Evolutionary conservation across 1,140 invertebrate species (phyloP).

Genomic region (Batillaria attramentaria): DNA sequence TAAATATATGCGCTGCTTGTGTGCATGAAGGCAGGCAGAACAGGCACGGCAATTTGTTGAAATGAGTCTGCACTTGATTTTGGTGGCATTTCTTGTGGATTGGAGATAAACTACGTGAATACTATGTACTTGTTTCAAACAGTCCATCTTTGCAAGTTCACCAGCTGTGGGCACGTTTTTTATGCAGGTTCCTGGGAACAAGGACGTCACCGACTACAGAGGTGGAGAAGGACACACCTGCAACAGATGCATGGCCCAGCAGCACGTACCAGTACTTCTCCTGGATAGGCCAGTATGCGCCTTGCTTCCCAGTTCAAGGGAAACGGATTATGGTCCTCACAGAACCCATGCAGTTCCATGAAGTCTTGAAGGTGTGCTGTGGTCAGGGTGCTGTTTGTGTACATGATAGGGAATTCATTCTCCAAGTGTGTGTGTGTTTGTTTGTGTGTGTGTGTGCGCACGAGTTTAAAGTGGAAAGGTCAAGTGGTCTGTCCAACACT

Average conservation of each 20-base stretch:
- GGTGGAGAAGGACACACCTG: background rate
- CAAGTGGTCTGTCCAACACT: too few species aligned
- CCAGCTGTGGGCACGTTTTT: too few species aligned
- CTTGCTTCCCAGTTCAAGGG: slow-evolving; percentile 67
- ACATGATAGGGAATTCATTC: background rate
- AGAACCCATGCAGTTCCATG: slow-evolving; percentile 68
- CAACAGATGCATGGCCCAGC: background rate
- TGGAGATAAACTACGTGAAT: too few species aligned
- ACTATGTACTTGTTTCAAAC: too few species aligned
- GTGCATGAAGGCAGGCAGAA: too few species aligned
- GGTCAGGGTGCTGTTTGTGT: background rate
- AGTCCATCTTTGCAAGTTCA: too few species aligned
- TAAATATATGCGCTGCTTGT: too few species aligned
- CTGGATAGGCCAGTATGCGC: slow-evolving; percentile 66
- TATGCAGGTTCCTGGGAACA: slow-evolving; percentile 1
- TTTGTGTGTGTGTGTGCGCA: slow-evolving; percentile 7
- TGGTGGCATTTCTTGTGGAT: too few species aligned
- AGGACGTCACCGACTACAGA: background rate
- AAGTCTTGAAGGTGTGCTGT: slow-evolving; percentile 63
- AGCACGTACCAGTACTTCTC: slow-evolving; percentile 39
- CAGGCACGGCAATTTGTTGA: too few species aligned
- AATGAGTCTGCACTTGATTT: too few species aligned
- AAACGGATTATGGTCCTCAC: slow-evolving; percentile 65
- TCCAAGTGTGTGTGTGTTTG: background rate
- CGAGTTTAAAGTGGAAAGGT: too few species aligned